phyloP scores from a whole-genome alignment of 2,797 vertebrate genomes.

The Molothrus ater region DNA sequence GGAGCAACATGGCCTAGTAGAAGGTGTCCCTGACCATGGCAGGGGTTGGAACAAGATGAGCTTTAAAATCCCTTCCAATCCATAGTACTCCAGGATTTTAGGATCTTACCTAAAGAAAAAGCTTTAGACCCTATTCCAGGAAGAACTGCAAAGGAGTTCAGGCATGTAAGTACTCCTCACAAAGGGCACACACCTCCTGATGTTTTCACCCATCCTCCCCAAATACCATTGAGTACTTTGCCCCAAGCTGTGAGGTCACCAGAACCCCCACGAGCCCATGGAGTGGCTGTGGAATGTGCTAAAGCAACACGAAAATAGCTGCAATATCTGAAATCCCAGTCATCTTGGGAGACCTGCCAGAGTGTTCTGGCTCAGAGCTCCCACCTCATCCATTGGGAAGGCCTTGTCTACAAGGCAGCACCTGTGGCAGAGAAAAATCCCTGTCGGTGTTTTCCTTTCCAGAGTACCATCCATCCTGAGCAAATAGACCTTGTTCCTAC shows the following conservation, averaged over 20 bases:
- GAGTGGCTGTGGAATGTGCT: background rate
- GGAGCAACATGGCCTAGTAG: background rate
- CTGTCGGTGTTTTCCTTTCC: background rate
- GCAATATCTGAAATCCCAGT: background rate
- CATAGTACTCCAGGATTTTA: background rate
- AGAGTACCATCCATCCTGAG: background rate
- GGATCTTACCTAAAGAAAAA: background rate
- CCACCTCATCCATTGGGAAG: background rate
- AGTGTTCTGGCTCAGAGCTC: background rate
- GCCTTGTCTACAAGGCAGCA: conserved; percentile 2
- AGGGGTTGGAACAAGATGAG: fast-evolving
- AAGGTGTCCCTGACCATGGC: background rate
- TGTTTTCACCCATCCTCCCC: background rate
- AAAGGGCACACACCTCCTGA: fast-evolving
- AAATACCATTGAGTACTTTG: background rate
- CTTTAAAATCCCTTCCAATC: background rate
- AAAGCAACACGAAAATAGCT: background rate
- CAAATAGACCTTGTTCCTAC: conserved; percentile 11
- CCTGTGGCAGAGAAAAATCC: conserved; percentile 22
- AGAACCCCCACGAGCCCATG: fast-evolving
- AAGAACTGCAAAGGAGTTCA: background rate
- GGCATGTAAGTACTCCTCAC: background rate
- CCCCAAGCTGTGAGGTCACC: background rate
- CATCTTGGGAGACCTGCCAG: background rate
- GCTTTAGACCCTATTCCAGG: background rate